Evolutionary conservation across 2,797 vertebrate species (phyloP).

Genomic region (Miopithecus talapoin): DNA sequence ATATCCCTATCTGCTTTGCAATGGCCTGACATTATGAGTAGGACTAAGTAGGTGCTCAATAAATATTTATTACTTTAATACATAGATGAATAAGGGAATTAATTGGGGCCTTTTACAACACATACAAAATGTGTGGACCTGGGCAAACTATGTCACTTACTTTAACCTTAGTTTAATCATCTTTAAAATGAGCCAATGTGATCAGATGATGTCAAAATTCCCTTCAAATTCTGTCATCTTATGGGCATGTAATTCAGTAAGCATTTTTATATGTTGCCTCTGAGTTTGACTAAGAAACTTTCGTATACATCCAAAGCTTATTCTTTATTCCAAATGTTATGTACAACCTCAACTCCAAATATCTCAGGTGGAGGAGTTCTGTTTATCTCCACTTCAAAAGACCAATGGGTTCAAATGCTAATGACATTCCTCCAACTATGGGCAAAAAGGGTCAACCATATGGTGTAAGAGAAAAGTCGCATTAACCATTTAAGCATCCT

Average conservation of each 20-base stretch:
- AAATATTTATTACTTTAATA: neutral
- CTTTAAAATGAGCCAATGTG: neutral
- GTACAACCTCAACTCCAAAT: neutral
- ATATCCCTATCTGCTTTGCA: neutral
- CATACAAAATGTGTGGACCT: neutral
- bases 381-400: constrained; percentile 7
- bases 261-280: neutral
- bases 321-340: neutral
- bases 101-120: neutral
- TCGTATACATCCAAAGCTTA: neutral
- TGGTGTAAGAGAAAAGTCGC: neutral
- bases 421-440: neutral
- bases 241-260: neutral
- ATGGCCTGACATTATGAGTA: neutral
- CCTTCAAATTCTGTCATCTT: neutral
- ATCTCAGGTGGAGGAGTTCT: neutral
- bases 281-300: neutral
- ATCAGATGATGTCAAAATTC: neutral
- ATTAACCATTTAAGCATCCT: neutral
- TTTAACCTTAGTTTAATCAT: neutral
- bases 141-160: neutral
- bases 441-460: neutral
- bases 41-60: neutral
- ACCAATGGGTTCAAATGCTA: neutral
- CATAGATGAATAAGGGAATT: neutral